phyloP scores from a whole-genome alignment of 2,797 vertebrate species.

The Poecilia gillii region DNA sequence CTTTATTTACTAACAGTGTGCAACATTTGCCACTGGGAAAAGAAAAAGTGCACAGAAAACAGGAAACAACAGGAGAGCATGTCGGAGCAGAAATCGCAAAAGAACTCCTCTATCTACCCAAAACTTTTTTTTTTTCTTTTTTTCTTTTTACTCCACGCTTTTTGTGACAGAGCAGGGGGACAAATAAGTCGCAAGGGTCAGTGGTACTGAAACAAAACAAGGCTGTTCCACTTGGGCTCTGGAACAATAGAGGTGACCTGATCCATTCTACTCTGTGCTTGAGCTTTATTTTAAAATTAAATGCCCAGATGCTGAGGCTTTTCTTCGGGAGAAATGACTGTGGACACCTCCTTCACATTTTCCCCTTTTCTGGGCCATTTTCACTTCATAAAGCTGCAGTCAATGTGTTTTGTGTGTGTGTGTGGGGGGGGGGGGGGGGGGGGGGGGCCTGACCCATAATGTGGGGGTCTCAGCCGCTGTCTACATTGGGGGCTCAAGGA shows the following conservation, averaged over 20 bases:
- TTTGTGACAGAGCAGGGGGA: constrained; percentile 85
- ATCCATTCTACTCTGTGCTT: constrained; percentile 85
- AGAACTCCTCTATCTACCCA: constrained; percentile 69
- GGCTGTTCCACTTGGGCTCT: constrained; percentile 86
- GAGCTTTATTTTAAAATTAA: constrained; percentile 90
- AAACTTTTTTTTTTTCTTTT: constrained; percentile 38
- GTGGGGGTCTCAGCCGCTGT: constrained; percentile 92
- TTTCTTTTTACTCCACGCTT: constrained; percentile 81
- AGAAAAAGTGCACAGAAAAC: constrained; percentile 70
- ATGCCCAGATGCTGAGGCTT: constrained; percentile 89
- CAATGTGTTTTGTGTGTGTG: constrained; percentile 91
- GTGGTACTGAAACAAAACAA: constrained; percentile 88
- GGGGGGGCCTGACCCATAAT: constrained; percentile 89
- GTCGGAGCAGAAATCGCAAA: constrained; percentile 57
- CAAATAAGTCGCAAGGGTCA: constrained; percentile 92
- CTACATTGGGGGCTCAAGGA: constrained; percentile 96
- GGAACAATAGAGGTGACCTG: constrained; percentile 87
- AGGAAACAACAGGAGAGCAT: constrained; percentile 64
- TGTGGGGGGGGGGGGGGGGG: constrained; percentile 84
- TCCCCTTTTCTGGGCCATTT: constrained; percentile 87
- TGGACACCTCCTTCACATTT: constrained; percentile 91
- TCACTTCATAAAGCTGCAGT: constrained; percentile 98
- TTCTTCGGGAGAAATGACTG: constrained; percentile 89
- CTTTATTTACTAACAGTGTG: constrained; percentile 76
- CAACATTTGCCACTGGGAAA: constrained; percentile 68